Conservation (phyloP, 2,113 vertebrate genomes). For the Atherinomorus stipes region DNA sequence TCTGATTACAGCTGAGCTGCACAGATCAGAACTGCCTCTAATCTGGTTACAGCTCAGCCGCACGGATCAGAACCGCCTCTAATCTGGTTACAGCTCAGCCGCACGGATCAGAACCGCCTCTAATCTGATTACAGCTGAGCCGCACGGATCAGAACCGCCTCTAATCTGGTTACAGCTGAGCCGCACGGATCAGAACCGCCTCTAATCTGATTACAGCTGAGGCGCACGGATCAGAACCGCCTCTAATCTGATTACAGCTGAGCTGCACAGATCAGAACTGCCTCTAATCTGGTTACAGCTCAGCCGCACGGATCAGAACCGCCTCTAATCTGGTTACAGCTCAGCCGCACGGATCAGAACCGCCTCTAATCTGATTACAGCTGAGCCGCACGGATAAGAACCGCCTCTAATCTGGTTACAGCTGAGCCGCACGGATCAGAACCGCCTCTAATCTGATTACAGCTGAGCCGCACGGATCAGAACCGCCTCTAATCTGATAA, state of each 20-base stretch:
- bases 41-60: background rate
- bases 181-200: too few relatives aligned
- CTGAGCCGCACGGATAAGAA: background rate
- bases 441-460: background rate
- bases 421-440: background rate
- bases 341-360: background rate
- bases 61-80: background rate
- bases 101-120: background rate
- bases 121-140: constrained; percentile 3
- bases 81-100: background rate
- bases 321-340: background rate
- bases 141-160: background rate
- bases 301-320: background rate
- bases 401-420: background rate
- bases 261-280: background rate
- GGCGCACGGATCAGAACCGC: too few relatives aligned
- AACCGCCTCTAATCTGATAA: background rate
- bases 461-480: background rate
- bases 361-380: background rate
- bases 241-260: constrained; percentile 3
- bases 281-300: background rate
- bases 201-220: constrained; percentile 6
- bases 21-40: background rate
- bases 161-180: constrained; percentile 4
- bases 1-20: constrained; percentile 1